Percentiles rank a stretch among this genome's conserved stretches.
Conservation (phyloP, 2,888 invertebrate genomes). For the Drosophila hamatofila region DNA sequence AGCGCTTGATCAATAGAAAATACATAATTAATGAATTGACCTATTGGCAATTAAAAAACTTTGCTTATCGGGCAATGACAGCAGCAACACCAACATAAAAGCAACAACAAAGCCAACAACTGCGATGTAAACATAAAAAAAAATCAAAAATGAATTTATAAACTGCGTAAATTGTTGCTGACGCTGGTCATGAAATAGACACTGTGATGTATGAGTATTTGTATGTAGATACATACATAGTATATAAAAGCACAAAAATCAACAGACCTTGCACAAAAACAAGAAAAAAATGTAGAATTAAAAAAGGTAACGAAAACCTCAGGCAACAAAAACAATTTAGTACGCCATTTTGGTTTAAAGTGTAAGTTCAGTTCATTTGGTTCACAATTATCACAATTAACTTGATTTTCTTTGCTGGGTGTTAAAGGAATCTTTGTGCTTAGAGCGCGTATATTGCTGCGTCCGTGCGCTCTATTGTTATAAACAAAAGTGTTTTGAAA, state of each 20-base stretch:
- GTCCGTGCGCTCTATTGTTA: constrained; percentile 34
- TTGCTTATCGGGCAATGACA: constrained; percentile 44
- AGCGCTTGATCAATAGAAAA: constrained; percentile 36
- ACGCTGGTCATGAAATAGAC: constrained; percentile 25
- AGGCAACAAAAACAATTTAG: constrained; percentile 43
- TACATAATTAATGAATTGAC: constrained; percentile 39
- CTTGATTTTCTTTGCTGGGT: constrained; percentile 7
- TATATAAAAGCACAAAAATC: constrained; percentile 36
- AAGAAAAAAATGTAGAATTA: constrained; percentile 12
- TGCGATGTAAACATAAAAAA: constrained; percentile 31
- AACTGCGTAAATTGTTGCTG: constrained; percentile 56
- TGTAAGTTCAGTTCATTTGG: constrained; percentile 20
- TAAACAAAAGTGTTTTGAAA: constrained; percentile 54
- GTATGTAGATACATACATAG: constrained; percentile 1
- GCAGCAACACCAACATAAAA: constrained; percentile 16
- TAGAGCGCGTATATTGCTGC: constrained; percentile 8
- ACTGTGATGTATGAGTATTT: constrained; percentile 10
- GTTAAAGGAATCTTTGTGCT: background rate
- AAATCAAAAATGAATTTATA: constrained; percentile 20
- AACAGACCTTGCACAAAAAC: constrained; percentile 34
- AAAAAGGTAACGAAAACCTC: constrained; percentile 39
- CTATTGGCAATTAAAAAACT: constrained; percentile 19
- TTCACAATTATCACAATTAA: constrained; percentile 19
- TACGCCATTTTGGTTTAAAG: constrained; percentile 65
- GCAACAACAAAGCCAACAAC: constrained; percentile 15